phyloP scores from a whole-genome alignment of 2,797 vertebrate species.

The Cyprinodon diabolis region DNA sequence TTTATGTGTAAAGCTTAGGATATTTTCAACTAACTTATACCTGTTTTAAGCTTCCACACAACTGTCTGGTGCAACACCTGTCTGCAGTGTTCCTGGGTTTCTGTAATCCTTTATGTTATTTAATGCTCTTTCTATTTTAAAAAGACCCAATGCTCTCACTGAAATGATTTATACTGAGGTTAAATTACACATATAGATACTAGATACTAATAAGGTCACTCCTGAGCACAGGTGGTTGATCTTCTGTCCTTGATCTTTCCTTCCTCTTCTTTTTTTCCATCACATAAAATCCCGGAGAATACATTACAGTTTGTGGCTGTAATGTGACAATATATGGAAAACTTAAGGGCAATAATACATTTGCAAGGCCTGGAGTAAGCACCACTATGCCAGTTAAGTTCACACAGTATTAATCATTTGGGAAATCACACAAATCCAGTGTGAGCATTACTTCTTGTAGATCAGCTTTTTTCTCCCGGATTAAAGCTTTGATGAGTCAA shows the following conservation, averaged over 20 bases:
- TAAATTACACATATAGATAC: not conserved
- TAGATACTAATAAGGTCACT: not conserved
- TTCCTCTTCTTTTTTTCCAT: not conserved
- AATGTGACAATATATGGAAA: not conserved
- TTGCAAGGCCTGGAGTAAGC: not conserved
- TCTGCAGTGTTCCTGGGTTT: not conserved
- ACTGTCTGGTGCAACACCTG: not conserved
- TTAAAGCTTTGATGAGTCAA: slow-evolving; percentile 32
- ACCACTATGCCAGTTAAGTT: not conserved
- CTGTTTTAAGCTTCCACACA: not conserved
- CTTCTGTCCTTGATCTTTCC: not conserved
- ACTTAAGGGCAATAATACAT: not conserved
- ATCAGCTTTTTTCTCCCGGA: slow-evolving; percentile 9
- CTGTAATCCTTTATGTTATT: not conserved
- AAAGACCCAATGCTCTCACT: not conserved
- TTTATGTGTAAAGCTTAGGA: not conserved
- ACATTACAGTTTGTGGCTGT: not conserved
- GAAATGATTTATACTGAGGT: not conserved
- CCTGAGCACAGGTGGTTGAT: not conserved
- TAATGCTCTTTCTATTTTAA: not conserved
- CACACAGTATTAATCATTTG: slow-evolving; percentile 1
- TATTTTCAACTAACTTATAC: not conserved
- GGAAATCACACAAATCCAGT: not conserved
- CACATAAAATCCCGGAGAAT: not conserved
- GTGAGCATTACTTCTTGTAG: not conserved